These are phyloP conservation scores for Macropus fuliginosus DNA, from an alignment of 2,797 vertebrate species.

Conservation along the genomic window DNA sequence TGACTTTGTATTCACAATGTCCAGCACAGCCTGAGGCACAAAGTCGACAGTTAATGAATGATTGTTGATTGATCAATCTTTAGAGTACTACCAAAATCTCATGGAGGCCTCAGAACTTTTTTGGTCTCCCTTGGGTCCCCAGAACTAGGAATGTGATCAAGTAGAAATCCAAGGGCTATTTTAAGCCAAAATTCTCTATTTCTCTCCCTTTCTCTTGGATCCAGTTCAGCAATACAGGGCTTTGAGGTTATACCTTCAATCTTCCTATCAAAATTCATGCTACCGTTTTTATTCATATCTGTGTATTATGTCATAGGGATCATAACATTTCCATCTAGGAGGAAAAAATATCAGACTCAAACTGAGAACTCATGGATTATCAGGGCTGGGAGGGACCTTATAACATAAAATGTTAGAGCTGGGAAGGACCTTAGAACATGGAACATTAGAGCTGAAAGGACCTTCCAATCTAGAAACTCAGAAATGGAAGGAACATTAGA, in stretches of 20 bases:
- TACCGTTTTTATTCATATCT: neutral
- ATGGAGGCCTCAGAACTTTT: neutral
- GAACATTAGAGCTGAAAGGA: neutral
- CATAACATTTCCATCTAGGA: neutral
- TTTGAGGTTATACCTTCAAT: neutral
- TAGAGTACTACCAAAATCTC: neutral
- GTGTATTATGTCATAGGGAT: neutral
- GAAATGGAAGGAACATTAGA: neutral
- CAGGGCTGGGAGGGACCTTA: too few relatives aligned
- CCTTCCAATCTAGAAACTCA: neutral
- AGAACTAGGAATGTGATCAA: neutral
- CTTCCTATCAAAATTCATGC: neutral
- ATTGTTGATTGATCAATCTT: neutral
- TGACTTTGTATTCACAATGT: neutral
- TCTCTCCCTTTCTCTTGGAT: neutral
- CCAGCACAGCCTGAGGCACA: neutral
- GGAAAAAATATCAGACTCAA: too few relatives aligned
- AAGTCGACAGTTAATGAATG: neutral
- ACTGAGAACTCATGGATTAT: neutral
- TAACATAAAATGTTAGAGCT: neutral
- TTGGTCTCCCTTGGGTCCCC: neutral
- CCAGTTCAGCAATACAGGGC: neutral
- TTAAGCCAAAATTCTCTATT: neutral
- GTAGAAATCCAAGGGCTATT: neutral
- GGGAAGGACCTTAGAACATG: too few relatives aligned